Conservation (phyloP, 2,888 invertebrate species). For the Sminthurides aquaticus region DNA sequence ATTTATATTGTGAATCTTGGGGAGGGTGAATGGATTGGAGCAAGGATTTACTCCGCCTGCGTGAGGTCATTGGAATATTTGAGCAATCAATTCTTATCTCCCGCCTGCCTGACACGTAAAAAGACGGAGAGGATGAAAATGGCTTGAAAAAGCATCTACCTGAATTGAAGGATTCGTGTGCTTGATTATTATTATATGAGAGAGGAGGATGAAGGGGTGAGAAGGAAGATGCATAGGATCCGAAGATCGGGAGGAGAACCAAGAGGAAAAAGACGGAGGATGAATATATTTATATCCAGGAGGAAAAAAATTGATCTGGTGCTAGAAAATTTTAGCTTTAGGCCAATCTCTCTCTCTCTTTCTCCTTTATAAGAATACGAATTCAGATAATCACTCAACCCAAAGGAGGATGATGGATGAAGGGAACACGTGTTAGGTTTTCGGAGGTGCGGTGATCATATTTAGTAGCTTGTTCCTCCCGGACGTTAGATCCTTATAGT, state of each 20-base stretch:
- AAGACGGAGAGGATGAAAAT: too few species aligned
- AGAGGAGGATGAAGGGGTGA: too few species aligned
- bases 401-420: background rate
- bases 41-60: constrained; percentile 1
- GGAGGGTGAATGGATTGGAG: too few species aligned
- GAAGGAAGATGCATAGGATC: too few species aligned
- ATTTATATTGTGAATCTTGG: too few species aligned
- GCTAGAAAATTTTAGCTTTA: background rate
- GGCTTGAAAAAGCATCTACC: too few species aligned
- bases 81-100: constrained; percentile 19
- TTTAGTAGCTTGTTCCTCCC: too few species aligned
- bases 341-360: background rate
- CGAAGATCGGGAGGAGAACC: background rate
- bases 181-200: background rate
- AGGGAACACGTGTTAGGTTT: background rate
- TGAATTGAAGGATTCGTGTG: too few species aligned
- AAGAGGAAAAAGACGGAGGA: background rate
- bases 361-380: background rate
- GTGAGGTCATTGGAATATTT: constrained; percentile 24
- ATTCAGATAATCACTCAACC: background rate
- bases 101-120: too few species aligned
- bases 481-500: too few species aligned
- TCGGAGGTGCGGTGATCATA: background rate
- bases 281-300: background rate
- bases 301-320: background rate